Conservation (phyloP, 2,888 invertebrate species). For the Anarsia innoxiella region DNA sequence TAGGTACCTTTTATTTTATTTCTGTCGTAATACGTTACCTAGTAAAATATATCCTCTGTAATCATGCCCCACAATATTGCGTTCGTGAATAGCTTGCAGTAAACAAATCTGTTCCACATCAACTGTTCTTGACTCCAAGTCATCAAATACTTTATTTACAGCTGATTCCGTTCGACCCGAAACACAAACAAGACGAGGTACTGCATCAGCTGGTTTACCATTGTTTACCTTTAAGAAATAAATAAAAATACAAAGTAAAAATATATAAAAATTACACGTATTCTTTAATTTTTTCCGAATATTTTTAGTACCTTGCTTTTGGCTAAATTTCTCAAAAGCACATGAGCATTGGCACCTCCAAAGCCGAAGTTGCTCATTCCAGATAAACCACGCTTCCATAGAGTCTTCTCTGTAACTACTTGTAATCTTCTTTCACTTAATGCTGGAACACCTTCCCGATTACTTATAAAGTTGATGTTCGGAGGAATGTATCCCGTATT, state of each 20-base stretch:
- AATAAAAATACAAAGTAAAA: too few species aligned
- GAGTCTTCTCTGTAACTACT: conserved; percentile 80
- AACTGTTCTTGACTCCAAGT: conserved; percentile 75
- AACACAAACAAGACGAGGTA: conserved; percentile 82
- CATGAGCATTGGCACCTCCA: conserved; percentile 85
- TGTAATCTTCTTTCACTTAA: conserved; percentile 72
- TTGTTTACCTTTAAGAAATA: conserved; percentile 60
- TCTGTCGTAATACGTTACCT: too few species aligned
- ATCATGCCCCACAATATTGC: conserved; percentile 78
- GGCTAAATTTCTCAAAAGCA: conserved; percentile 66
- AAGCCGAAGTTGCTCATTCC: conserved; percentile 92
- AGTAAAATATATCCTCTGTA: conserved; percentile 84
- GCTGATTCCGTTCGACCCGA: conserved; percentile 89
- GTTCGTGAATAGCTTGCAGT: conserved; percentile 74
- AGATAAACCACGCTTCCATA: conserved; percentile 79
- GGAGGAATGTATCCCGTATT: conserved; percentile 83
- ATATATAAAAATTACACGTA: too few species aligned
- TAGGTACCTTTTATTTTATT: too few species aligned
- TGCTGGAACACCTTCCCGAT: conserved; percentile 69
- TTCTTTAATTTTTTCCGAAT: not conserved
- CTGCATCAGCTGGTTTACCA: conserved; percentile 77
- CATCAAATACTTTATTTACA: conserved; percentile 78
- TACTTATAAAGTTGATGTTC: conserved; percentile 81
- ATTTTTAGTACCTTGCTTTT: conserved; percentile 57
- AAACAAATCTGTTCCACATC: conserved; percentile 78